Evolutionary conservation across 2,797 vertebrate genomes (phyloP), one percentile per base, ranked within the genome.

Genomic region (Scyliorhinus canicula): DNA sequence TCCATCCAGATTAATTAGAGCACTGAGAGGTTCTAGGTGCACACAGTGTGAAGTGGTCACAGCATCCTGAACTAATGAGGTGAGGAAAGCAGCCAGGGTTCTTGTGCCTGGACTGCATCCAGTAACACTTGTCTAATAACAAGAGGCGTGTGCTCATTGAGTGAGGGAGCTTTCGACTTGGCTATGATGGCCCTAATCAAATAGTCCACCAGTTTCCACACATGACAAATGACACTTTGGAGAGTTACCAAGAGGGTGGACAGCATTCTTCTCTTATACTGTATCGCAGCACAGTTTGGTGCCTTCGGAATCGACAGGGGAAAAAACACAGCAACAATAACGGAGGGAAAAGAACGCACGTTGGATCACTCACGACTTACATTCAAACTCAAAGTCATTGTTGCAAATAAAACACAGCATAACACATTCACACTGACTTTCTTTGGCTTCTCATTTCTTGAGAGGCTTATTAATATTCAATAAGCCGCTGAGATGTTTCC

Each of bases 401-500:
- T 40, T 60, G 55, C 44, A 91, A 91, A 65, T 44, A 63, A 65
- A 24, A 26, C 7, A 63, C 14, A 91, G 88, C 7, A 63, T 40
- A 91, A 91, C 44, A 2, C 44, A 91, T 91, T 63, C 57, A 91
- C n/a, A 91, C n/a, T 65, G 57, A 24, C 35, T 44, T 40, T 3
- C 57, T 57, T 9, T 1, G 55, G 55, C 85, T 57, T 8, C 85
- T 88, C 28, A 26, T 65, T 91, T 91, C 57, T 50, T n/a, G 88
- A 91, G n/a, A 40, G 60, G 57, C 44, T 40, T 91, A 91, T 91
- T 91, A 65, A 91, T 91, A 91, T 91, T 91, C 88, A 91, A 91
- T 63, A 91, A 63, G 65, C 60, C 60, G 24, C 88, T 44, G 57
- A 65, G n/a, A 63, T n/a, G 40, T 12, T 65, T 91, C 57, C 57